Evolutionary conservation across 2,888 invertebrate genomes (phyloP).

Genomic region (Ophraella communa): DNA sequence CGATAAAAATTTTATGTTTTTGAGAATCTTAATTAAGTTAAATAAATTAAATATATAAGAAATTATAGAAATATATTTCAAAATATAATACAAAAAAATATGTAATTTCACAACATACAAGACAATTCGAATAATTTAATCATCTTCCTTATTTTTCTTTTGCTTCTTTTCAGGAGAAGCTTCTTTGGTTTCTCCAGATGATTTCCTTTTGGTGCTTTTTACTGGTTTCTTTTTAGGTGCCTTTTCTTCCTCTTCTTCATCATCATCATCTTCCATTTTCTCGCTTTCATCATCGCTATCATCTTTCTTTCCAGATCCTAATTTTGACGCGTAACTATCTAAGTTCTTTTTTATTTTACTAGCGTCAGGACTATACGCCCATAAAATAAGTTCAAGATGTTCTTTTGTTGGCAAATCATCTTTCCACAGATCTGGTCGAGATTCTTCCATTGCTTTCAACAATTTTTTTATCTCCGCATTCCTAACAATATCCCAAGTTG

Average conservation of each 20-base stretch:
- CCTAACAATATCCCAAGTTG: conserved; percentile 79
- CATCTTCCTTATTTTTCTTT: conserved; percentile 38
- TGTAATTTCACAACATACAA: not conserved
- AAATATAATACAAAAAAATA: not conserved
- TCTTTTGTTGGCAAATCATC: conserved; percentile 72
- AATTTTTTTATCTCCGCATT: conserved; percentile 69
- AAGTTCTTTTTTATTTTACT: conserved; percentile 69
- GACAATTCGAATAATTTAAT: not conserved
- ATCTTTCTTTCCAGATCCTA: conserved; percentile 47
- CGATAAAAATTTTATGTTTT: no score
- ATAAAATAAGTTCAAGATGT: conserved; percentile 73
- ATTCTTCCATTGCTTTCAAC: conserved; percentile 65
- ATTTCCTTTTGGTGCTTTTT: conserved; percentile 49
- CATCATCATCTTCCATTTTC: conserved; percentile 30
- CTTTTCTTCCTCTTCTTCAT: conserved; percentile 31
- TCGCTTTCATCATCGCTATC: conserved; percentile 34
- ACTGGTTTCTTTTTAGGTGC: conserved; percentile 25
- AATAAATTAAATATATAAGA: not conserved
- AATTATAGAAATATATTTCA: not conserved
- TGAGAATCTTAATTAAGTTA: no score
- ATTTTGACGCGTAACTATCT: conserved; percentile 60
- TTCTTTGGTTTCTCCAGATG: conserved; percentile 42
- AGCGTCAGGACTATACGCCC: conserved; percentile 79
- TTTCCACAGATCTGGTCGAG: conserved; percentile 68
- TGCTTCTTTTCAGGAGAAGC: conserved; percentile 53